phyloP scores from a whole-genome alignment of 2,888 invertebrate genomes.

The Margaritifera margaritifera region DNA sequence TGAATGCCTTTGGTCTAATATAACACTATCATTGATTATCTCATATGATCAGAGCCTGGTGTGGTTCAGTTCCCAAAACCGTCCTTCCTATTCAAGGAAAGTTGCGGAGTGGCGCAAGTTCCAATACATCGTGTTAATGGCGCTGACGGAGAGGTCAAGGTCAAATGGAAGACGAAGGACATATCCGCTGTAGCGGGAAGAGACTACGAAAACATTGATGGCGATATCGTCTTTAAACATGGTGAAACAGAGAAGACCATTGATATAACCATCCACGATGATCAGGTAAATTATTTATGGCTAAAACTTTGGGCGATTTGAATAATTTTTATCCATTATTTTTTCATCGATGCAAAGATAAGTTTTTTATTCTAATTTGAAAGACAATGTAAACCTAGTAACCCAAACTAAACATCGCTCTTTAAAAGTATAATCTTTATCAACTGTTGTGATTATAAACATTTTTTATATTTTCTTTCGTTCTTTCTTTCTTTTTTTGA shows the following conservation, averaged over 20 bases:
- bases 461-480: no score
- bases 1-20: no score
- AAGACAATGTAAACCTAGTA: no score
- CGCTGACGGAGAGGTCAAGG: conserved; percentile 75
- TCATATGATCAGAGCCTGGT: conserved; percentile 74
- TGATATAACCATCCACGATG: conserved; percentile 77
- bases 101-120: conserved; percentile 74
- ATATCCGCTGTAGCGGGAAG: conserved; percentile 76
- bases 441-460: no score
- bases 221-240: conserved; percentile 72
- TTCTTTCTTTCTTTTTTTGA: no score
- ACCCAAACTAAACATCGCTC: no score
- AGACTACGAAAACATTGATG: conserved; percentile 76
- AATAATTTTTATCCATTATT: background rate
- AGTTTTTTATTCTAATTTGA: no score
- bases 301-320: background rate
- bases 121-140: conserved; percentile 75
- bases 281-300: conserved; percentile 67
- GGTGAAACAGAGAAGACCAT: conserved; percentile 75
- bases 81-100: conserved; percentile 77
- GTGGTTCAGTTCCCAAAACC: conserved; percentile 76
- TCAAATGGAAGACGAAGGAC: conserved; percentile 77
- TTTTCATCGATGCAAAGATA: background rate
- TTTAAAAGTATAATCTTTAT: no score
- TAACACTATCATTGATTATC: no score